These are phyloP conservation scores for Mastomys natalensis DNA, from an alignment of 2,113 vertebrate genomes.

Conservation along the genomic window DNA sequence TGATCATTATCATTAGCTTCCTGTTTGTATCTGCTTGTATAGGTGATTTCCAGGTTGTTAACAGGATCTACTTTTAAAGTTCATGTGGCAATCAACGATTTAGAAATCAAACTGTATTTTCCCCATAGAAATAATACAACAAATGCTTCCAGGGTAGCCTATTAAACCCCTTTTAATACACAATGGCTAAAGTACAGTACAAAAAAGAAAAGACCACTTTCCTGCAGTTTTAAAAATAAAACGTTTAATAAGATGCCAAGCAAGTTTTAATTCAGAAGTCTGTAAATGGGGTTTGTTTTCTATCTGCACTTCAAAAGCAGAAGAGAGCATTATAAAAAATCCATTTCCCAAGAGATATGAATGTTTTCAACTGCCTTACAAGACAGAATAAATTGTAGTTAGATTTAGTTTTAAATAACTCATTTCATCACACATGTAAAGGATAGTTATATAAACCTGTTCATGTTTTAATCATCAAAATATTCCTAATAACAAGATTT, in stretches of 20 bases:
- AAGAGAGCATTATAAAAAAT: background rate
- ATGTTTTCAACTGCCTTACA: background rate
- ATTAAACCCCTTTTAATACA: constrained; percentile 43
- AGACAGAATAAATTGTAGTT: background rate
- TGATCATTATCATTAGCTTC: background rate
- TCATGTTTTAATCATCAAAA: background rate
- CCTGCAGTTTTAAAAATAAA: background rate
- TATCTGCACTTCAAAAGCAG: background rate
- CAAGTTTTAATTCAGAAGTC: constrained; percentile 21
- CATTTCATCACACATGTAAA: background rate
- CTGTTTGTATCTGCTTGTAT: background rate
- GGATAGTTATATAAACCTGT: background rate
- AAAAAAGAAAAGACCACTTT: background rate
- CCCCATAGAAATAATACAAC: constrained; percentile 12
- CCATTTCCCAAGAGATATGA: constrained; percentile 7
- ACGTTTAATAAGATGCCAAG: background rate
- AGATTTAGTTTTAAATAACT: constrained; percentile 14
- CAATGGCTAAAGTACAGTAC: background rate
- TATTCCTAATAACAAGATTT: background rate
- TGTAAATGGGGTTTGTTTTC: background rate
- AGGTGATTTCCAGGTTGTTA: background rate
- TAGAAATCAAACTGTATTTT: constrained; percentile 24
- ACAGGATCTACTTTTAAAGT: background rate
- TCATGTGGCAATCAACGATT: background rate
- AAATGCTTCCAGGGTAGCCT: background rate